phyloP scores from a whole-genome alignment of 2,888 invertebrate species.

The Chloromyia formosa region DNA sequence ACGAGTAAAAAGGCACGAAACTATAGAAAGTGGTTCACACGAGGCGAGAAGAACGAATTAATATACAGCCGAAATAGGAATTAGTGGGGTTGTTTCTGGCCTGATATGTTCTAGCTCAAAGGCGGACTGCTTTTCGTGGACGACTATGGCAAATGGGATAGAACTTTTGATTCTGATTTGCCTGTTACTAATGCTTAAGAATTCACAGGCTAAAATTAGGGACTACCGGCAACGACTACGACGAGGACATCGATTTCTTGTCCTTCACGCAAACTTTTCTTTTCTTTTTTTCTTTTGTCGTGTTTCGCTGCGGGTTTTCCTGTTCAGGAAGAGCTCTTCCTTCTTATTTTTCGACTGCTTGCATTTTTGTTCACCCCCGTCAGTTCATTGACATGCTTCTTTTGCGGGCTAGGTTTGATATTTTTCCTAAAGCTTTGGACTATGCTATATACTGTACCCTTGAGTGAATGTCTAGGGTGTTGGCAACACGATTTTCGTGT shows the following conservation, averaged over 20 bases:
- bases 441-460: not conserved
- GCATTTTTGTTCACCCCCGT: not conserved
- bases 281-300: not conserved
- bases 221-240: conserved; percentile 4
- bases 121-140: not conserved
- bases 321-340: not conserved
- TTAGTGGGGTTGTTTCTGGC: no score
- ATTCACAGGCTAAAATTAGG: conserved; percentile 18
- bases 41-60: conserved; percentile 1
- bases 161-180: conserved; percentile 33
- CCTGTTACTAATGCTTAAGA: conserved; percentile 13
- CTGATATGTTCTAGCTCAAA: no score
- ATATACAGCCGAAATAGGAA: not conserved
- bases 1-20: not conserved
- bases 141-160: not conserved
- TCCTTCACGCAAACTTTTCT: conserved; percentile 36
- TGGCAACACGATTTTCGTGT: conserved; percentile 17
- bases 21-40: conserved; percentile 26
- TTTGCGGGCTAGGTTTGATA: no score
- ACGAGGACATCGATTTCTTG: conserved; percentile 21
- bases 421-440: no score
- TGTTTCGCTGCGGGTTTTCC: not conserved
- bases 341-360: no score
- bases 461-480: not conserved
- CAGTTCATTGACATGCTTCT: not conserved